Conservation (phyloP, 1,140 invertebrate species). For the Lucilia sericata region DNA sequence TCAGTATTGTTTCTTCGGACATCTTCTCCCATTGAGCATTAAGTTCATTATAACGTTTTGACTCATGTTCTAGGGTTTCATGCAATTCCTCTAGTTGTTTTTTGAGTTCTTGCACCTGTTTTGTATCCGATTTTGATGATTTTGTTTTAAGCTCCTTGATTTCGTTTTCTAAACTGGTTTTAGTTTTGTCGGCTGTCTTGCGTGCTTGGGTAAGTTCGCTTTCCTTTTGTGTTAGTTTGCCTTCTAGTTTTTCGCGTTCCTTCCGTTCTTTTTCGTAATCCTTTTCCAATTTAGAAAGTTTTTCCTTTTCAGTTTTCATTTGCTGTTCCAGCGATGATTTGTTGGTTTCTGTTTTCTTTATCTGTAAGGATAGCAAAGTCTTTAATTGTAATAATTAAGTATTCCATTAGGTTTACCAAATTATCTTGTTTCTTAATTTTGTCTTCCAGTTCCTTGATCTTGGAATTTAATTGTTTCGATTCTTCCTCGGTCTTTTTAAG, state of each 20-base stretch:
- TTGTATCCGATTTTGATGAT: conserved; percentile 63
- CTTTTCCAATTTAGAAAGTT: conserved; percentile 74
- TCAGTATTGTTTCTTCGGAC: conserved; percentile 84
- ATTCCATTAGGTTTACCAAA: conserved; percentile 46
- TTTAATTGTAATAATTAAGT: not conserved
- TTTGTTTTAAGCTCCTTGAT: conserved; percentile 71
- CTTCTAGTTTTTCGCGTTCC: conserved; percentile 61
- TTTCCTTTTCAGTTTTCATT: conserved; percentile 68
- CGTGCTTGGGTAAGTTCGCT: conserved; percentile 70
- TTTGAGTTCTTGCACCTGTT: conserved; percentile 76
- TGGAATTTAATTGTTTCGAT: conserved; percentile 55
- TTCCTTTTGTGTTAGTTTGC: conserved; percentile 59
- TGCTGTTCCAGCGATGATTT: conserved; percentile 58
- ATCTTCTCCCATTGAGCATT: conserved; percentile 84
- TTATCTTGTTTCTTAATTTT: conserved; percentile 63
- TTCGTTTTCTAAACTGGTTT: conserved; percentile 69
- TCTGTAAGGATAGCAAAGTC: conserved; percentile 12
- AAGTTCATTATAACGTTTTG: conserved; percentile 82
- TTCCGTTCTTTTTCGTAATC: conserved; percentile 75
- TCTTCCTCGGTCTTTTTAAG: conserved; percentile 62
- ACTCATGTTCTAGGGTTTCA: conserved; percentile 74
- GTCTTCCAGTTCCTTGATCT: conserved; percentile 63
- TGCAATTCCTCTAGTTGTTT: conserved; percentile 74
- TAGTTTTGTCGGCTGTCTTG: conserved; percentile 70
- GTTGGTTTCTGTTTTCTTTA: conserved; percentile 58